Evolutionary conservation across 2,113 vertebrate species (phyloP), one percentile per base, ranked within the genome.

Genomic region (Nestor notabilis): DNA sequence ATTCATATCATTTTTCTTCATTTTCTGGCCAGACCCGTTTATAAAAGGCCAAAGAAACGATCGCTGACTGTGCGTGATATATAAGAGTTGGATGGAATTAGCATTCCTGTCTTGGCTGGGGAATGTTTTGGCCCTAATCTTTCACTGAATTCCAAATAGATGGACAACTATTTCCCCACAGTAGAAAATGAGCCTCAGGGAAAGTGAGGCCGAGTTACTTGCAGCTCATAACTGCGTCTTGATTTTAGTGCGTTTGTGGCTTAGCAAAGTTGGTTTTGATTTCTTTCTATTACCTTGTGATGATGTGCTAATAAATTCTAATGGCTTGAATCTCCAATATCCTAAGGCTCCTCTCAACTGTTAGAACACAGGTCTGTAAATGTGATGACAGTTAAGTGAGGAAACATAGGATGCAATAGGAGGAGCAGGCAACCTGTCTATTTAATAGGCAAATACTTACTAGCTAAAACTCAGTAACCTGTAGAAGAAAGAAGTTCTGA

Each of bases 11-110:
- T 89, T 86, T 86, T 83, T 80, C 37, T 37, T 41, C 5, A 4
- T 86, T 92, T 92, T 81, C 37, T 70, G 39, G 60, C 75, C 90
- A 96, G 87, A 80, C 15, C n/a, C 81, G 64, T 92, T 96, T 95
- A 70, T 76, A 91, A 96, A 96, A 97, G 83, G 87, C 95, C 91
- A 96, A 94, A 50, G 78, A 93, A 97, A 89, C 63, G 9, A 75
- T 70, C 87, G 43, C 28, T 92, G 95, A 70, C 16, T 83, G 79
- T 89, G 23, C 8, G 4, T 95, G 85, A 89, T 94, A 75, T 65
- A 9, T 33, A n/a, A 71, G 64, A 90, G 21, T 72, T 95, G 85
- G 83, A 84, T 88, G 52, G 68, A 83, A 90, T 92, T 83, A 44
- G 13, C 61, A 74, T 90, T 60, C 69, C 35, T 93, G 35, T 83